phyloP scores from a whole-genome alignment of 2,797 vertebrate species.

The Diceros bicornis region DNA sequence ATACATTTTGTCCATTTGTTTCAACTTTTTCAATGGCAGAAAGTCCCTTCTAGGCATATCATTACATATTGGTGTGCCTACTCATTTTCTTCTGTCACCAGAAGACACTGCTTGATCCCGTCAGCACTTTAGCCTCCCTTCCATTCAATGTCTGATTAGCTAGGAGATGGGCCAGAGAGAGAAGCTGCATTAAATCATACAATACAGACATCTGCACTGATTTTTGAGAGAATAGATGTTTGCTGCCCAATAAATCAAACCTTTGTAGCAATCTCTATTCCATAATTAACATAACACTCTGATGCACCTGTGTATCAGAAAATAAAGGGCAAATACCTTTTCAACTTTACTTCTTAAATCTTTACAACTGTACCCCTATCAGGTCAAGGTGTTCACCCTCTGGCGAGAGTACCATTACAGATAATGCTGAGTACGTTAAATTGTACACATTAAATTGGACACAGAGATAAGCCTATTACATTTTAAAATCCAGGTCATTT shows the following conservation, averaged over 20 bases:
- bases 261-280: conserved; percentile 26
- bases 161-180: conserved; percentile 51
- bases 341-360: conserved; percentile 57
- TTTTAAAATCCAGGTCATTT: conserved; percentile 10
- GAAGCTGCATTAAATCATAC: conserved; percentile 50
- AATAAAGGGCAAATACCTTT: conserved; percentile 30
- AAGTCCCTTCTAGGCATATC: conserved; percentile 68
- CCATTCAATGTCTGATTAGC: conserved; percentile 53
- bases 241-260: conserved; percentile 47
- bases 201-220: conserved; percentile 24
- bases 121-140: not conserved
- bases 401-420: not conserved
- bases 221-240: conserved; percentile 39
- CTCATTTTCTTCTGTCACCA: conserved; percentile 68
- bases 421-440: not conserved
- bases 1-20: conserved; percentile 64
- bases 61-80: not conserved
- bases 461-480: not conserved
- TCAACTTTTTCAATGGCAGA: conserved; percentile 59
- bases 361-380: not conserved
- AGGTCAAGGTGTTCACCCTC: not conserved
- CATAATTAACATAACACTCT: conserved; percentile 41
- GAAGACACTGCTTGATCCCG: conserved; percentile 51
- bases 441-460: conserved; percentile 5
- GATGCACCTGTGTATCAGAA: not conserved